These are phyloP conservation scores for Tetrax tetrax DNA, from an alignment of 2,113 vertebrate species.

Conservation along the genomic window DNA sequence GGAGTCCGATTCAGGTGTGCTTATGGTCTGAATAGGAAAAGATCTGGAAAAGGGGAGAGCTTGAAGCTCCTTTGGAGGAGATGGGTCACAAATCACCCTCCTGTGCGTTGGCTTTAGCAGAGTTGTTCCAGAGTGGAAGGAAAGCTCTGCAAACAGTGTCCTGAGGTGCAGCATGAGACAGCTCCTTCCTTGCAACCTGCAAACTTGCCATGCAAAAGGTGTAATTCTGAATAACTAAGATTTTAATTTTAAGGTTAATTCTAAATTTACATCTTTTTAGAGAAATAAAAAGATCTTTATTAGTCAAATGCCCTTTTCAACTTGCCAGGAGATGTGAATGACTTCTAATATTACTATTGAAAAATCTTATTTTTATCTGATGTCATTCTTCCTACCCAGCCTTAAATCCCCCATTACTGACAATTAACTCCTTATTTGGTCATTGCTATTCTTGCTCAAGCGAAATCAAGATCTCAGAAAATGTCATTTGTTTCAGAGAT, in stretches of 20 bases:
- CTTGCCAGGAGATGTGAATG: background rate
- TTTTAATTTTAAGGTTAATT: background rate
- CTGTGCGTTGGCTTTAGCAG: background rate
- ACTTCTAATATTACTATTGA: background rate
- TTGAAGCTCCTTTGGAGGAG: background rate
- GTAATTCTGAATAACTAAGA: background rate
- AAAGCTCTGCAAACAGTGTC: background rate
- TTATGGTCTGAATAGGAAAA: background rate
- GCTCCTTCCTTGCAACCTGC: background rate
- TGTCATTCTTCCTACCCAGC: background rate
- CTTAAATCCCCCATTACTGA: background rate
- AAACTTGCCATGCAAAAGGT: background rate
- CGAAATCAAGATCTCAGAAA: background rate
- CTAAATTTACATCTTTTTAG: background rate
- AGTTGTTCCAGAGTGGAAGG: background rate
- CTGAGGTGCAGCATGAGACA: accelerated
- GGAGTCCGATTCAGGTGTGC: background rate
- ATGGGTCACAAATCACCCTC: background rate
- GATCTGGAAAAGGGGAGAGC: background rate
- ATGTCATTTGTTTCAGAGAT: background rate
- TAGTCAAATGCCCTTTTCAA: background rate
- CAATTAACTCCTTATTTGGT: background rate
- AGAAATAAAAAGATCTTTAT: background rate
- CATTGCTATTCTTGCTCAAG: background rate
- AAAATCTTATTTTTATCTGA: background rate